Conservation (phyloP, 2,797 vertebrate genomes). For the Perodicticus potto region DNA sequence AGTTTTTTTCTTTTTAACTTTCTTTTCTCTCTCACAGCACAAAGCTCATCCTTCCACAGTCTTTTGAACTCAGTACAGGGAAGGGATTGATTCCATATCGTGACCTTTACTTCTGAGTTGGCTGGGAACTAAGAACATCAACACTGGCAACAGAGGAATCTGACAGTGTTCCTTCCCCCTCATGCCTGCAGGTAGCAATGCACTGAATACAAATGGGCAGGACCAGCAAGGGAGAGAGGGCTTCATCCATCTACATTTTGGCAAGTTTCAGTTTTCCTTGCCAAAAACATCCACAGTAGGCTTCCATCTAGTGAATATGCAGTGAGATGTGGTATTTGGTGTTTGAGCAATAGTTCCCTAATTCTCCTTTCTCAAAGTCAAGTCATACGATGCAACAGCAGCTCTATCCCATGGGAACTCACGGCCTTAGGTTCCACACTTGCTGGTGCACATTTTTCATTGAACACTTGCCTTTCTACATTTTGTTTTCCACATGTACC, state of each 20-base stretch:
- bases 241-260: neutral
- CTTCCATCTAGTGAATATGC: neutral
- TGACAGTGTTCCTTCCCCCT: neutral
- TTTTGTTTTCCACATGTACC: neutral
- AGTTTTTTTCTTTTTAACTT: too few relatives aligned
- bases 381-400: neutral
- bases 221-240: neutral
- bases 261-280: neutral
- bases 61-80: neutral
- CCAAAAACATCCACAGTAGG: neutral
- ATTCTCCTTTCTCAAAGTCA: neutral
- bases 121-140: neutral
- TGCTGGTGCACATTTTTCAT: neutral
- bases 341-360: neutral
- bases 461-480: neutral
- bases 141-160: neutral
- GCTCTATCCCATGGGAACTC: neutral
- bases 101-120: neutral
- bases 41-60: neutral
- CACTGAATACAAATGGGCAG: neutral
- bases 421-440: neutral
- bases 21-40: neutral
- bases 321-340: neutral
- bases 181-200: fast-evolving
- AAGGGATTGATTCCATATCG: neutral